Conservation (phyloP, 2,113 vertebrate genomes). For the Marcusenius ussheri region DNA sequence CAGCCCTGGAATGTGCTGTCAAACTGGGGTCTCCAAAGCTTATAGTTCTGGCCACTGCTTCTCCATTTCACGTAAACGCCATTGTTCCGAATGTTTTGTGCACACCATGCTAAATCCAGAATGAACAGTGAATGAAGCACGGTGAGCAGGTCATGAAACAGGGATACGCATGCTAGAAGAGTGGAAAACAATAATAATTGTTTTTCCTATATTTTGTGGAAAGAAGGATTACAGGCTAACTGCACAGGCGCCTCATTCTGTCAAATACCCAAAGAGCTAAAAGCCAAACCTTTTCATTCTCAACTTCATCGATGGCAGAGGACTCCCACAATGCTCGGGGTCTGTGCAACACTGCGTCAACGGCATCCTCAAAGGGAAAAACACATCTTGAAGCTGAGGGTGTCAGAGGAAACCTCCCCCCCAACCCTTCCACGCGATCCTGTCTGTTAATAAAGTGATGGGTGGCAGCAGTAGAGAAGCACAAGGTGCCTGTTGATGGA, state of each 20-base stretch:
- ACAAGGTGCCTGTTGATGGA: neutral
- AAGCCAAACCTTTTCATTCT: neutral
- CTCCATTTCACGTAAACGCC: neutral
- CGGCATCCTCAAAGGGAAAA: neutral
- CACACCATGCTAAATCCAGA: neutral
- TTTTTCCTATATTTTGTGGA: neutral
- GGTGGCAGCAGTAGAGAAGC: neutral
- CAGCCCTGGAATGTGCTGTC: neutral
- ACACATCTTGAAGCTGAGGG: neutral
- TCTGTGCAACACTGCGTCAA: neutral
- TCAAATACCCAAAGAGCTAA: neutral
- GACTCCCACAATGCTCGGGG: neutral
- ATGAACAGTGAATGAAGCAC: neutral
- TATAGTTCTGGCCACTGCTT: neutral
- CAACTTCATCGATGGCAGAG: neutral
- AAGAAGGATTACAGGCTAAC: neutral
- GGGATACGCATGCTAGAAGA: neutral
- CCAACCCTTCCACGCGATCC: neutral
- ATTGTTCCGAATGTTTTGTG: neutral
- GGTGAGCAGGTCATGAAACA: neutral
- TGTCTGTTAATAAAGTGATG: neutral
- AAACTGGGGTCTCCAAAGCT: neutral
- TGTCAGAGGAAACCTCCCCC: neutral
- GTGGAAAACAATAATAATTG: neutral
- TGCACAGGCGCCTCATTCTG: neutral